Evolutionary conservation across 2,113 vertebrate species (phyloP).

Genomic region (Crocuta crocuta): DNA sequence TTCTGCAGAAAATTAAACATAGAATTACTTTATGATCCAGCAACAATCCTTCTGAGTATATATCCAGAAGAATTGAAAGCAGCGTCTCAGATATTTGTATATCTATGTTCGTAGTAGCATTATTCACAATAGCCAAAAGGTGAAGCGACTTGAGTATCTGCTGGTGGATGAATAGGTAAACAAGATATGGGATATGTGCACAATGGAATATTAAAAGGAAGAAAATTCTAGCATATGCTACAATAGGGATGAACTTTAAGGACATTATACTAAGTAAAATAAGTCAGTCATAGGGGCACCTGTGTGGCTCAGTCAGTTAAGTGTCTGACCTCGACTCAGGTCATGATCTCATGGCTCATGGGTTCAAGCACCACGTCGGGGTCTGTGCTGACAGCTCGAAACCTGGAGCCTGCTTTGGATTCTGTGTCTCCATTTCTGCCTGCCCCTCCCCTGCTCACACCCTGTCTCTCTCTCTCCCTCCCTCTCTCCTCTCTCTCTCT

Average conservation of each 20-base stretch:
- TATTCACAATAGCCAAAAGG: neutral
- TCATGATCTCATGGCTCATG: too few species aligned
- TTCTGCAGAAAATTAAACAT: neutral
- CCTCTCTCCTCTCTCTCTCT: too few species aligned
- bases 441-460: too few species aligned
- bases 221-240: neutral
- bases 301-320: too few species aligned
- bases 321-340: too few species aligned
- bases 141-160: neutral
- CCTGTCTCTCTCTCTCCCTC: too few species aligned
- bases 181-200: neutral
- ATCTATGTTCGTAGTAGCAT: neutral
- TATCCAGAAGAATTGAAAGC: neutral
- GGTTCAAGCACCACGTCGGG: too few species aligned
- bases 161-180: neutral
- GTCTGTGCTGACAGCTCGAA: too few species aligned
- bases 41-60: neutral
- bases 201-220: neutral
- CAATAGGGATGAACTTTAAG: neutral
- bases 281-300: neutral
- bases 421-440: too few species aligned
- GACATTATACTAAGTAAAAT: neutral
- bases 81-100: neutral
- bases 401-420: too few species aligned
- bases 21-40: neutral